Percentiles rank a stretch among this genome's conserved stretches.
Evolutionary conservation across 2,113 vertebrate species (phyloP).

Genomic region (Istiophorus platypterus): DNA sequence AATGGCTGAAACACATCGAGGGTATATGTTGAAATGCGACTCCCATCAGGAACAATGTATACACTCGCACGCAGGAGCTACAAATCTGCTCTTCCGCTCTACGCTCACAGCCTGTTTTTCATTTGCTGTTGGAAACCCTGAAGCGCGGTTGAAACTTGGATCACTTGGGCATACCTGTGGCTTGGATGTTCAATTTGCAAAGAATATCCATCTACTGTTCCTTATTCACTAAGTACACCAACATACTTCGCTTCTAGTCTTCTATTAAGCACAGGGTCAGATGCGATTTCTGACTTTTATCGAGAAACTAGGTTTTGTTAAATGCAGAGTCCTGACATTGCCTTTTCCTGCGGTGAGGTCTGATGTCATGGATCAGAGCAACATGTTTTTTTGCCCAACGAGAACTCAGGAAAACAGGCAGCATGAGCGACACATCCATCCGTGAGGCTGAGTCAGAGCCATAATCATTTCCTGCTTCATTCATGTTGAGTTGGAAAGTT

Average conservation of each 20-base stretch:
- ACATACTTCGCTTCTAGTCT: constrained; percentile 14
- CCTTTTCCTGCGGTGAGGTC: constrained; percentile 54
- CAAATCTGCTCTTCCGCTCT: constrained; percentile 70
- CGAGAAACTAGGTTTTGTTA: neutral
- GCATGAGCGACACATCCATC: constrained; percentile 24
- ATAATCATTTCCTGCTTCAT: constrained; percentile 30
- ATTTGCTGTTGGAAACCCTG: constrained; percentile 74
- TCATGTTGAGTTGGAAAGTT: constrained; percentile 22
- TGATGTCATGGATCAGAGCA: constrained; percentile 31
- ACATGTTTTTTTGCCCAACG: constrained; percentile 17
- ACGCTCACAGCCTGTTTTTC: constrained; percentile 72
- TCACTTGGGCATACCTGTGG: constrained; percentile 77
- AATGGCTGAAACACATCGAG: constrained; percentile 23
- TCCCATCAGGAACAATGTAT: constrained; percentile 56
- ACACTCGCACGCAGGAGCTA: constrained; percentile 54
- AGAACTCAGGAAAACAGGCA: constrained; percentile 63
- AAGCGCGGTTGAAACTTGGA: constrained; percentile 68
- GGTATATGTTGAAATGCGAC: constrained; percentile 43
- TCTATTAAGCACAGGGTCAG: constrained; percentile 39
- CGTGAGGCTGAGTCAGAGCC: constrained; percentile 32
- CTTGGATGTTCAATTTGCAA: constrained; percentile 68
- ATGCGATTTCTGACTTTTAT: constrained; percentile 13
- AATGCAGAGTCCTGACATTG: constrained; percentile 36
- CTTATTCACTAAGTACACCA: constrained; percentile 6
- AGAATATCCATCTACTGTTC: constrained; percentile 62